Percentiles rank a stretch among this genome's conserved stretches.
Conservation (phyloP, 2,797 vertebrate genomes). For the Peromyscus eremicus region DNA sequence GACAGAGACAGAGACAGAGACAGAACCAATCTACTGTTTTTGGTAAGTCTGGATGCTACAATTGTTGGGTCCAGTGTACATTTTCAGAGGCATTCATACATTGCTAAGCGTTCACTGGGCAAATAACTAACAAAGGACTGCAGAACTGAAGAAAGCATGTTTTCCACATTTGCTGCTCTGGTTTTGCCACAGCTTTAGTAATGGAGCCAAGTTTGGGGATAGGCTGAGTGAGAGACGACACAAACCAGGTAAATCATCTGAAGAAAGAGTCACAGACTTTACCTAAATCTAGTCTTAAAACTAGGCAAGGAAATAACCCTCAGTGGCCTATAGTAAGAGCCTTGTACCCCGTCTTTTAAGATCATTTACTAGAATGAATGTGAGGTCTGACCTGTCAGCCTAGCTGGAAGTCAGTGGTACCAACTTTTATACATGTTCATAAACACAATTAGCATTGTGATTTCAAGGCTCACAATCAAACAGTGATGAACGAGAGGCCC, state of each 20-base stretch:
- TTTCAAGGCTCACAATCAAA: conserved; percentile 60
- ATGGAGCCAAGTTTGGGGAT: not conserved
- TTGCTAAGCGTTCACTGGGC: not conserved
- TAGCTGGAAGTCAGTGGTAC: conserved; percentile 66
- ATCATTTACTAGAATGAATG: conserved; percentile 74
- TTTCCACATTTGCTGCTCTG: not conserved
- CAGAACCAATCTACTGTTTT: not conserved
- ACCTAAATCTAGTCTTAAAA: conserved; percentile 36
- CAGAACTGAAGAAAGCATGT: not conserved
- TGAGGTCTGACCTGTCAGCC: conserved; percentile 57
- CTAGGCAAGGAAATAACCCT: conserved; percentile 48
- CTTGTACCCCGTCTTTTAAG: conserved; percentile 72
- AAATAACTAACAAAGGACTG: not conserved
- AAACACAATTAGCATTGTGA: conserved; percentile 77
- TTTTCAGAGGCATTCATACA: not conserved
- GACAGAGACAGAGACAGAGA: not conserved
- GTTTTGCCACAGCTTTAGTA: not conserved
- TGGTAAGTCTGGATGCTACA: not conserved
- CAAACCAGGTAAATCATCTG: not conserved
- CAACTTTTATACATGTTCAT: not conserved
- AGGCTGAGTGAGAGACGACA: conserved; percentile 8
- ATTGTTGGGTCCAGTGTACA: not conserved
- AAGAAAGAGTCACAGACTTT: conserved; percentile 42
- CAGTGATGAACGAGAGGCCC: conserved; percentile 74
- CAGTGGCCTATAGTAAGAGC: conserved; percentile 35